These are phyloP conservation scores for Xestia xanthographa DNA, from an alignment of 2,888 invertebrate species.

Conservation along the genomic window DNA sequence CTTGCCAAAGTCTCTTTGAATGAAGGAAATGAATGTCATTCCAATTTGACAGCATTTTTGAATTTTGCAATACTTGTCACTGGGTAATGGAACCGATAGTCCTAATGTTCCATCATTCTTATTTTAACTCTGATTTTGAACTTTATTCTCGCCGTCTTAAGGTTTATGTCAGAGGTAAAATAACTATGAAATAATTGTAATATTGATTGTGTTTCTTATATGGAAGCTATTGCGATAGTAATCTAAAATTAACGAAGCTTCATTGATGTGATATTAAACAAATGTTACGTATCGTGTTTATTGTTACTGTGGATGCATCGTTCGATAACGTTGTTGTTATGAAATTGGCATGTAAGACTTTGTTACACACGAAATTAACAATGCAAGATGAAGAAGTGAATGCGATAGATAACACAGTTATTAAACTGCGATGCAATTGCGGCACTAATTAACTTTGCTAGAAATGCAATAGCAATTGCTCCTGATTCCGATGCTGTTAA, in stretches of 20 bases:
- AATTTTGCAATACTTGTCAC: slow-evolving; percentile 40
- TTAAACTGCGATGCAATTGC: background rate
- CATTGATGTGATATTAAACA: slow-evolving; percentile 51
- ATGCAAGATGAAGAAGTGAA: slow-evolving; percentile 29
- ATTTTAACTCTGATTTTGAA: background rate
- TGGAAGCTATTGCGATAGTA: slow-evolving; percentile 47
- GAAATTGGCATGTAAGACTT: slow-evolving; percentile 45
- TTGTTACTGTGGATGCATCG: slow-evolving; percentile 33
- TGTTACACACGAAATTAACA: slow-evolving; percentile 29
- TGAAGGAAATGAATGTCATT: slow-evolving; percentile 59
- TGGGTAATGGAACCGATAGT: slow-evolving; percentile 24
- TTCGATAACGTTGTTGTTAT: slow-evolving; percentile 50
- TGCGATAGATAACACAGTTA: background rate
- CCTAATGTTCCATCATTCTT: background rate
- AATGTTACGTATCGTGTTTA: slow-evolving; percentile 59
- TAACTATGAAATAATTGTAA: background rate
- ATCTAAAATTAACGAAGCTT: slow-evolving; percentile 59
- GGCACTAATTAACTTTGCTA: background rate
- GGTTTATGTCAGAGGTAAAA: background rate
- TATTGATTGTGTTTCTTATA: slow-evolving; percentile 45
- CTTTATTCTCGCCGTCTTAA: background rate
- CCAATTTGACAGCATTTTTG: slow-evolving; percentile 41
- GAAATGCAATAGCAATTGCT: background rate
- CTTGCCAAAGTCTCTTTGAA: background rate
- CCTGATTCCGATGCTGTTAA: background rate